Evolutionary conservation across 1,140 invertebrate species (phyloP).

Genomic region (Sweltsa coloradensis): DNA sequence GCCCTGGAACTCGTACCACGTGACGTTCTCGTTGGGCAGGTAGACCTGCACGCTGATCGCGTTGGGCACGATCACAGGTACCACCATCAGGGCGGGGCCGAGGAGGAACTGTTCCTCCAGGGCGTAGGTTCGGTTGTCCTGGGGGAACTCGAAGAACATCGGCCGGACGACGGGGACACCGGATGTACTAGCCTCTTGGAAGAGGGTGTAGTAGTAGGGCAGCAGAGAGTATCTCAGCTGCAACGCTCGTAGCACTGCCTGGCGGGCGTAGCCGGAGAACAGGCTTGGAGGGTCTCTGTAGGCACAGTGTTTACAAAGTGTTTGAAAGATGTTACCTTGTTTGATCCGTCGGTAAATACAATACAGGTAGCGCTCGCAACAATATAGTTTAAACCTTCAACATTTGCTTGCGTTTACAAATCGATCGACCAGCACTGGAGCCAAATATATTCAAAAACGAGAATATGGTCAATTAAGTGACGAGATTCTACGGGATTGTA

Average conservation of each 20-base stretch:
- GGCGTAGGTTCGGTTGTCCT: constrained; percentile 15
- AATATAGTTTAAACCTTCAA: no score
- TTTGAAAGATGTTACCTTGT: no score
- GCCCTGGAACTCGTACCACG: constrained; percentile 7
- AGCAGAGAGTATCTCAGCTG: constrained; percentile 28
- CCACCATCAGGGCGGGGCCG: constrained; percentile 15
- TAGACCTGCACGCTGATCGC: not conserved
- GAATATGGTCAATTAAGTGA: no score
- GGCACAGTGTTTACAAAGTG: no score
- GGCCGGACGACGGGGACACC: constrained; percentile 30
- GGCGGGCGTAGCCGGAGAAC: no score
- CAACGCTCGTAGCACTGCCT: constrained; percentile 17
- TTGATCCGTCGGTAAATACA: no score
- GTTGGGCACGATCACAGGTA: not conserved
- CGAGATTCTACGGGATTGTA: no score
- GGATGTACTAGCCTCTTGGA: constrained; percentile 24
- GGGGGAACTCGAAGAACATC: constrained; percentile 27
- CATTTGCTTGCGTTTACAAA: no score
- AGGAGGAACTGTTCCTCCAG: constrained; percentile 21
- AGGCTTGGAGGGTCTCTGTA: no score
- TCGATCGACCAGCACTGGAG: no score
- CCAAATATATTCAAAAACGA: no score
- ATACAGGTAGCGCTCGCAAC: no score
- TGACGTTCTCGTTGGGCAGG: not conserved
- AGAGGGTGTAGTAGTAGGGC: constrained; percentile 31